Evolutionary conservation across 2,888 invertebrate species (phyloP), one percentile per base, ranked within the genome.

Genomic region (Papilio protenor): DNA sequence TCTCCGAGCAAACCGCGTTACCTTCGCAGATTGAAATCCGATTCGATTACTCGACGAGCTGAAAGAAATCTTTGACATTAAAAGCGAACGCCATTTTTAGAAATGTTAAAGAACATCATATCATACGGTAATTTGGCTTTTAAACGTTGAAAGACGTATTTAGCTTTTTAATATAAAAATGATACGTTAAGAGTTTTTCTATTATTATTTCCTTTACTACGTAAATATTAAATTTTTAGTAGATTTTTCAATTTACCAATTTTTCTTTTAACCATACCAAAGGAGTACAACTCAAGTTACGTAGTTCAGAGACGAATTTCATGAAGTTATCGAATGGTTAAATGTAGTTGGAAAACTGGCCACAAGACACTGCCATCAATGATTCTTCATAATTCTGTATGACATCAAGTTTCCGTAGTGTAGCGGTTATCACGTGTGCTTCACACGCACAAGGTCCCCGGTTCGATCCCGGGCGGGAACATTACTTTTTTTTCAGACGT

Each of bases 391-490:
- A 49, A 16, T 49, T 5, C 3, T 3, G 49, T 10, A 21, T 21
- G 1, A 16, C 1, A 3, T n/a, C 61, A 88, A 84, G 96, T 96
- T 96, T 96, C 95, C 96, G 96, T 96, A 96, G 96, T 96, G 96
- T 96, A 96, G 96, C 95, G 96, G 96, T 96, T 96, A 96, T 96
- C 96, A 96, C 96, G 96, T 96, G 96, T 96, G 96, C 96, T 96
- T 96, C 96, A 96, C 96, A 96, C 96, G 96, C 96, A 96, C 96
- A 96, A 96, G 95, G 95, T 92, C 96, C 96, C 96, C 96, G 96
- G 96, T 96, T 95, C 96, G 96, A 96, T 95, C 96, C 96, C 96
- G 96, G 96, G 96, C 96, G 96, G 96, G 96, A 95, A 95, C 95
- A 96, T 10, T 27, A 1, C 8, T 64, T 64, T 64, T 59, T 55